A percentile compares a stretch with the other conserved stretches of the same genome.
phyloP scores from a whole-genome alignment of 2,113 vertebrate species.

The Tamias sibiricus region DNA sequence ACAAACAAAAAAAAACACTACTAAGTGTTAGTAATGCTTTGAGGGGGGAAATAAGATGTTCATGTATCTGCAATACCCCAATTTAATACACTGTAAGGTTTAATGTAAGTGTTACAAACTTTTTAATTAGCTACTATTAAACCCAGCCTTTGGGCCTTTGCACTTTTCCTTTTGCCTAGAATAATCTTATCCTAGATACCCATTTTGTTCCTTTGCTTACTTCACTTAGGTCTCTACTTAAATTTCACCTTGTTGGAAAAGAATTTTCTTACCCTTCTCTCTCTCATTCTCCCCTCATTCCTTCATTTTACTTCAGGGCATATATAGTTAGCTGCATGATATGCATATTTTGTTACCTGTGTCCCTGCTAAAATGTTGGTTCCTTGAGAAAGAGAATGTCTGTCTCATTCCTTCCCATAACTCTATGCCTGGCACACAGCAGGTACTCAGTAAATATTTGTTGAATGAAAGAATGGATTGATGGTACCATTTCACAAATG shows the following conservation, averaged over 20 bases:
- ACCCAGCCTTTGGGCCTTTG: neutral
- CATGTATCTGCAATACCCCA: neutral
- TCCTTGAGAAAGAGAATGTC: neutral
- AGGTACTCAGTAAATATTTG: neutral
- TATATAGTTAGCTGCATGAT: neutral
- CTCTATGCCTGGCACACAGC: neutral
- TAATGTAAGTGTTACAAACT: neutral
- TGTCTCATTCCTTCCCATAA: neutral
- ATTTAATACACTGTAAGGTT: neutral
- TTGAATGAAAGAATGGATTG: neutral
- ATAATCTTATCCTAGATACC: neutral
- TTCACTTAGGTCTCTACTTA: neutral
- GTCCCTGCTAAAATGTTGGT: neutral
- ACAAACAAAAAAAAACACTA: no score
- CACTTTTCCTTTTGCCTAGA: neutral
- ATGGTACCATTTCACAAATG: neutral
- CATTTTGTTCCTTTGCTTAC: neutral
- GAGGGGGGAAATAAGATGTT: neutral
- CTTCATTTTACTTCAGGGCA: neutral
- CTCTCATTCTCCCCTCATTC: neutral
- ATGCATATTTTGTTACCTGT: neutral
- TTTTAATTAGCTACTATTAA: constrained; percentile 1
- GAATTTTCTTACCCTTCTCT: neutral
- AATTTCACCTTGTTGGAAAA: neutral
- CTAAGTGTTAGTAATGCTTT: neutral